A percentile compares a stretch with the other conserved stretches of the same genome.
These are phyloP conservation scores for Choloepus hoffmanni DNA, from an alignment of 2,113 vertebrate species.

Conservation along the genomic window DNA sequence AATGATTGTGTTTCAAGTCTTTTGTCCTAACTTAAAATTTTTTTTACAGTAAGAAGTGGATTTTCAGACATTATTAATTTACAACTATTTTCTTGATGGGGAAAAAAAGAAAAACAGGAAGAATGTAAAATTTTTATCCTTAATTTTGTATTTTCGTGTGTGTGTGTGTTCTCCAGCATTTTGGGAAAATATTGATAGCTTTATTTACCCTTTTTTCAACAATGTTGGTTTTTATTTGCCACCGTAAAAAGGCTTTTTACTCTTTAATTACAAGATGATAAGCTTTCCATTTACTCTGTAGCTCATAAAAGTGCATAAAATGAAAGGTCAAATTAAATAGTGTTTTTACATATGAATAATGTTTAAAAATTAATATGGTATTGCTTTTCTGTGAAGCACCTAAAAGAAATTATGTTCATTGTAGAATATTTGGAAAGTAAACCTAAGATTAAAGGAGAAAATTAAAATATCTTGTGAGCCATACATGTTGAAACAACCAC, in stretches of 20 bases:
- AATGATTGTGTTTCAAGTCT: not conserved
- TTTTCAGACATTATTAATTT: conserved; percentile 50
- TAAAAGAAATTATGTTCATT: not conserved
- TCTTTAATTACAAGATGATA: not conserved
- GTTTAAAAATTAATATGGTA: not conserved
- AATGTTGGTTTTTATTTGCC: not conserved
- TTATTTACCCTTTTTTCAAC: conserved; percentile 28
- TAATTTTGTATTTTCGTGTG: conserved; percentile 4
- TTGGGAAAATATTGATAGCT: not conserved
- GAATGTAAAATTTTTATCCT: not conserved
- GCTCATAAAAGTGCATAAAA: not conserved
- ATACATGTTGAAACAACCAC: not conserved
- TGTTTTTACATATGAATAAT: not conserved
- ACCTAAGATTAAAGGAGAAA: not conserved
- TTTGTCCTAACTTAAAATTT: not conserved
- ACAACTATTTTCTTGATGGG: not conserved
- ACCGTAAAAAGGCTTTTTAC: not conserved
- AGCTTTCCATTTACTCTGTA: not conserved
- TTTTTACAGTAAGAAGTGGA: not conserved
- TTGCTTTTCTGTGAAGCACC: not conserved
- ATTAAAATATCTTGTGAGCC: not conserved
- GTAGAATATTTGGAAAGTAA: not conserved
- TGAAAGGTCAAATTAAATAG: not conserved
- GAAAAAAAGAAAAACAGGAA: conserved; percentile 15
- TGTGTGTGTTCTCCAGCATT: not conserved